Evolutionary conservation across 1,140 invertebrate genomes (phyloP).

Genomic region (Macrobrachium nipponense): DNA sequence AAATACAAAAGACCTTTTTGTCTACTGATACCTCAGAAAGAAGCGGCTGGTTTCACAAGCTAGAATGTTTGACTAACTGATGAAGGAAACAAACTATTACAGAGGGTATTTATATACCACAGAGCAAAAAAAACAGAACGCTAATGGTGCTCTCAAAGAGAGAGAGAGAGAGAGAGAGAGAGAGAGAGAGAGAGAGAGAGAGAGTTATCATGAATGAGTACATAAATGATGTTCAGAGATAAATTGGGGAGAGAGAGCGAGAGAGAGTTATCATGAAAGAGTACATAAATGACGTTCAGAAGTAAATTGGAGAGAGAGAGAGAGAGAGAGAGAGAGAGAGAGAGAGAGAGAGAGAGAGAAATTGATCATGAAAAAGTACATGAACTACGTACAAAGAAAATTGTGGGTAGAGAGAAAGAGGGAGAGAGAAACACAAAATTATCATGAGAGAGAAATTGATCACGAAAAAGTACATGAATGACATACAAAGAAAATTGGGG

Average conservation of each 20-base stretch:
- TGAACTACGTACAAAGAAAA: too few species aligned
- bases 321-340: not conserved
- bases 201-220: not conserved
- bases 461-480: too few species aligned
- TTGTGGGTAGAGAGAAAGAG: too few species aligned
- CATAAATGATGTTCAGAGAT: not conserved
- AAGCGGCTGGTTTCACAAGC: too few species aligned
- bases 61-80: too few species aligned
- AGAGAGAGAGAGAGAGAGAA: conserved; percentile 28
- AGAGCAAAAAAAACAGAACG: not conserved
- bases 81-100: too few species aligned
- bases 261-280: not conserved
- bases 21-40: too few species aligned
- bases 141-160: not conserved
- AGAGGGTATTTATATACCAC: too few species aligned
- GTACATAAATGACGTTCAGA: not conserved
- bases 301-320: not conserved
- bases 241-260: not conserved
- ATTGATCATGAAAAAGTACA: too few species aligned
- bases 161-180: not conserved
- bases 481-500: too few species aligned
- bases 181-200: not conserved
- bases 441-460: too few species aligned
- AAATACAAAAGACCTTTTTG: not conserved
- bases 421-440: too few species aligned